phyloP scores from a whole-genome alignment of 2,113 vertebrate species.

The Dromaius novaehollandiae region DNA sequence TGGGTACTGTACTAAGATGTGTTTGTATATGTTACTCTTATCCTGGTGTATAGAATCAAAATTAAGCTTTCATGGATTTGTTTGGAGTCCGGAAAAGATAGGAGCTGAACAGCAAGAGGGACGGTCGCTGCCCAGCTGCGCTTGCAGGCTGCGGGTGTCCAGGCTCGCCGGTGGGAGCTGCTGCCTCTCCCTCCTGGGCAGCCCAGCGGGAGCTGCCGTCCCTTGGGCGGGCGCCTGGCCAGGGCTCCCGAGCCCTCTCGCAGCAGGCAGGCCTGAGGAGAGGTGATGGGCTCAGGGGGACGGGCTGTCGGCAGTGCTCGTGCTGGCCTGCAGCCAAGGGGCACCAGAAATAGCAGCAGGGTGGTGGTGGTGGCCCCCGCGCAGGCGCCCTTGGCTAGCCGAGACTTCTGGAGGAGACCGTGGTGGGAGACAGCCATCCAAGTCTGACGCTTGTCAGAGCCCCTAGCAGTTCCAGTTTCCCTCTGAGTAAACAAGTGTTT shows the following conservation, averaged over 20 bases:
- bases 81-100: background rate
- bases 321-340: background rate
- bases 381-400: too few relatives aligned
- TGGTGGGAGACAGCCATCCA: too few relatives aligned
- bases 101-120: accelerated
- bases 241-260: background rate
- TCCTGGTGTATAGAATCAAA: background rate
- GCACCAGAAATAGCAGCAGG: background rate
- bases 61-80: background rate
- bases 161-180: background rate
- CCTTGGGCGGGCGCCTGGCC: accelerated
- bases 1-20: background rate
- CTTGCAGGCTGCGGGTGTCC: background rate
- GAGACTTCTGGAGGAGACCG: too few relatives aligned
- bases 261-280: background rate
- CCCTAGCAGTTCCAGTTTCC: too few relatives aligned
- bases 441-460: background rate
- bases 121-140: accelerated
- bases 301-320: background rate
- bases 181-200: background rate
- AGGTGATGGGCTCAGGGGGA: background rate
- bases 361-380: too few relatives aligned
- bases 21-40: background rate
- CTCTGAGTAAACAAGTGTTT: too few relatives aligned
- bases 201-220: background rate